Conservation (phyloP, 2,797 vertebrate species). For the Melanotaenia nigrans region DNA sequence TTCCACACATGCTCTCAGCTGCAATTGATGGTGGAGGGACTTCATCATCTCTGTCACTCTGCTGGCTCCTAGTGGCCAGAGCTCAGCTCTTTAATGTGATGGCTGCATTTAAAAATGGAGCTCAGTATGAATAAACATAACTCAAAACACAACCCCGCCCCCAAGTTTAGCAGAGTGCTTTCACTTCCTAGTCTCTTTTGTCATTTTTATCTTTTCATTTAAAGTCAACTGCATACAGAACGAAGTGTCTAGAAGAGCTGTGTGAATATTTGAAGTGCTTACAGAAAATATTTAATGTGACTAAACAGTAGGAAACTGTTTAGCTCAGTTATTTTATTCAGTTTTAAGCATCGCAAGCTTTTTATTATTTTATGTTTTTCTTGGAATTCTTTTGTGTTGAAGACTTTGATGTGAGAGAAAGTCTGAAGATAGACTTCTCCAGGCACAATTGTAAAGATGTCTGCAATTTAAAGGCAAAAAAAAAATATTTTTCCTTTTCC, state of each 20-base stretch:
- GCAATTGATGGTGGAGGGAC: slow-evolving; percentile 5
- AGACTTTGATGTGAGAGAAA: slow-evolving; percentile 8
- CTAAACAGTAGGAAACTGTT: neutral
- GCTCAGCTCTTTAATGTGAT: neutral
- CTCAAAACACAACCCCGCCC: no score
- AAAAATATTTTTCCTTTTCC: neutral
- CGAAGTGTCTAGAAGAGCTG: neutral
- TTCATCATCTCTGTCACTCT: slow-evolving; percentile 28
- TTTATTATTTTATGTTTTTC: neutral
- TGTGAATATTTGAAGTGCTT: neutral
- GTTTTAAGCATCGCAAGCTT: neutral
- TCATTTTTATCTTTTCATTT: neutral
- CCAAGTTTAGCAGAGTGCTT: neutral
- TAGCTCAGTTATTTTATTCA: neutral
- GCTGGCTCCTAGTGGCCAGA: slow-evolving; percentile 59
- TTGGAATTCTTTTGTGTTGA: neutral
- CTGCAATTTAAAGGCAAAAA: neutral
- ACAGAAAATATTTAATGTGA: neutral
- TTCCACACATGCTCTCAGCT: slow-evolving; percentile 22
- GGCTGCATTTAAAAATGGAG: neutral
- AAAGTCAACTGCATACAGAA: neutral
- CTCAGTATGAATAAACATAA: neutral
- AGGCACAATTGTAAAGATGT: neutral
- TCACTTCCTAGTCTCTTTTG: neutral
- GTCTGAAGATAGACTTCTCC: neutral